Conservation (phyloP, 1,140 invertebrate species). For the Calephelis virginiensis region DNA sequence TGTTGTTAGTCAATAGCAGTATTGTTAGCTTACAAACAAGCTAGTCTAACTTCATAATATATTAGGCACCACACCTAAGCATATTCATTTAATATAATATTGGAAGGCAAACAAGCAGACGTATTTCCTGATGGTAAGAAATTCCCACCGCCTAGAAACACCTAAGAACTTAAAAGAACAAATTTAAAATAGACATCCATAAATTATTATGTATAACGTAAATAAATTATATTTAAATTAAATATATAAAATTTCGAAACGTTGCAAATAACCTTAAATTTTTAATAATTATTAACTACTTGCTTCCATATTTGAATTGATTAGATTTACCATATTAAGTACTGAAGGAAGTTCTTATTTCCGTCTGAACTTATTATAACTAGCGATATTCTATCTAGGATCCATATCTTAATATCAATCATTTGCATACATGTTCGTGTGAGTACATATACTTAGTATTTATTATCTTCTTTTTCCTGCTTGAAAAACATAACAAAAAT, state of each 20-base stretch:
- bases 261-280: no score
- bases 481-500: no score
- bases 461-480: no score
- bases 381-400: constrained; percentile 5
- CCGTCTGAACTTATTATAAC: background rate
- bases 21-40: constrained; percentile 42
- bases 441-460: no score
- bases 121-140: no score
- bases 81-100: constrained; percentile 32
- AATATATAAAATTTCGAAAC: no score
- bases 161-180: background rate
- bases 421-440: no score
- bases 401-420: constrained; percentile 2
- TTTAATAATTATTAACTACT: background rate
- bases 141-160: no score
- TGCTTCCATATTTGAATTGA: background rate
- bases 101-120: no score
- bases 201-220: no score
- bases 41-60: constrained; percentile 33
- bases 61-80: constrained; percentile 40
- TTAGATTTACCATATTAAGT: no score
- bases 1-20: constrained; percentile 38
- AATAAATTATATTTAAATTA: no score
- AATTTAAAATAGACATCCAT: background rate
- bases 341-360: constrained; percentile 9